A percentile compares a stretch with the other conserved stretches of the same genome.
Conservation (phyloP, 2,797 vertebrate genomes). For the Glossophaga mutica region DNA sequence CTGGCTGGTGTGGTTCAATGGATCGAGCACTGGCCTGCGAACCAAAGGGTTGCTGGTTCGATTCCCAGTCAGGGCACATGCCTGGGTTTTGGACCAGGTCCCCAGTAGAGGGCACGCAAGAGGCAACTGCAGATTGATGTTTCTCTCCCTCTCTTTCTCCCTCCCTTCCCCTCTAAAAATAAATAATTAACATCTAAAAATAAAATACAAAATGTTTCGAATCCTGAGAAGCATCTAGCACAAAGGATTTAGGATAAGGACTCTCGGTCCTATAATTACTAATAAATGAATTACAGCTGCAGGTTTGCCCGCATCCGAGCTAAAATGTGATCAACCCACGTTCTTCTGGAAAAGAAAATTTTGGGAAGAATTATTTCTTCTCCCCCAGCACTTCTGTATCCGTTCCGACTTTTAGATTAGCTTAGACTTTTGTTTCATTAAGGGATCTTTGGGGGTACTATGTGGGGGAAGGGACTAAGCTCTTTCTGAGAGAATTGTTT, state of each 20-base stretch:
- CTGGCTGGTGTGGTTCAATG: too few relatives aligned
- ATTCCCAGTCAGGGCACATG: too few relatives aligned
- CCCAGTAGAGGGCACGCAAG: too few relatives aligned
- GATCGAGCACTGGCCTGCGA: too few relatives aligned
- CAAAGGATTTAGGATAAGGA: neutral
- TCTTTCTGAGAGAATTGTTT: neutral
- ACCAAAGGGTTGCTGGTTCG: too few relatives aligned
- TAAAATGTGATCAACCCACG: neutral
- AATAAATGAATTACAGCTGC: neutral
- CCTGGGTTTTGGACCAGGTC: too few relatives aligned
- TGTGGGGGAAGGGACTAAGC: neutral
- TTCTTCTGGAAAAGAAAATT: neutral
- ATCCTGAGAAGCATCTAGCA: neutral
- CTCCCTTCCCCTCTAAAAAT: too few relatives aligned
- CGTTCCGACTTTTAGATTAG: neutral
- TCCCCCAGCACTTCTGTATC: neutral
- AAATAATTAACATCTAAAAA: neutral
- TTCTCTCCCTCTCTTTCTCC: too few relatives aligned
- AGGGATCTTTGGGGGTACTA: neutral
- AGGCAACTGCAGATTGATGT: too few relatives aligned
- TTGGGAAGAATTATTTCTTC: neutral
- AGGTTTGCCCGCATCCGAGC: neutral
- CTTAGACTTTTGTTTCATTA: constrained; percentile 16
- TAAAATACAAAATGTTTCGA: neutral
- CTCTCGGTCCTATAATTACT: neutral